These are phyloP conservation scores for Thyatira batis DNA, from an alignment of 2,888 invertebrate species.

Conservation along the genomic window DNA sequence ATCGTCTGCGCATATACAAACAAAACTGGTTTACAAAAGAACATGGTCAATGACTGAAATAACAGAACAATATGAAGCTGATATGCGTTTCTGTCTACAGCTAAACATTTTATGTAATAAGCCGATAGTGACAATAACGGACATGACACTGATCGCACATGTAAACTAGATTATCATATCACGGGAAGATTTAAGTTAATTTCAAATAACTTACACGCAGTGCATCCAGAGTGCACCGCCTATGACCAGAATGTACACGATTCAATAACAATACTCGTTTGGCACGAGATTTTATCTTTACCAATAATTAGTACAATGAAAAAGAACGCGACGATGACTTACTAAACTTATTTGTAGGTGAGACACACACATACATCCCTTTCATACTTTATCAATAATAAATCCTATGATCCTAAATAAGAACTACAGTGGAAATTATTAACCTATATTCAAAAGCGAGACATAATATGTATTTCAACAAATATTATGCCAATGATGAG, in stretches of 20 bases:
- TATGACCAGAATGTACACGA: conserved; percentile 81
- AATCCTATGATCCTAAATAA: conserved; percentile 62
- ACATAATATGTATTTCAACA: conserved; percentile 55
- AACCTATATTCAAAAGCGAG: conserved; percentile 63
- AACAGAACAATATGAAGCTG: not conserved
- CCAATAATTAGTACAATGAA: conserved; percentile 50
- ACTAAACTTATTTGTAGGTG: conserved; percentile 66
- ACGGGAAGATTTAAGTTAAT: conserved; percentile 49
- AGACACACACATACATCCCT: conserved; percentile 66
- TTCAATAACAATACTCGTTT: conserved; percentile 60
- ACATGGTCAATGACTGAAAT: not conserved
- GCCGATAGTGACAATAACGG: conserved; percentile 23
- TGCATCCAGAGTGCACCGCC: conserved; percentile 53
- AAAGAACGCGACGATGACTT: conserved; percentile 57
- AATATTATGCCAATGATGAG: conserved; percentile 60
- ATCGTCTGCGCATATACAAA: too few relatives aligned
- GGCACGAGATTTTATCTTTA: conserved; percentile 54
- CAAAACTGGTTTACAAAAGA: not conserved
- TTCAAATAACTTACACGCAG: conserved; percentile 59
- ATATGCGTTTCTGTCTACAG: conserved; percentile 17
- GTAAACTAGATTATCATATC: conserved; percentile 46
- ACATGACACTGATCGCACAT: conserved; percentile 33
- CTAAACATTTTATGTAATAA: conserved; percentile 18
- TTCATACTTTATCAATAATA: conserved; percentile 67
- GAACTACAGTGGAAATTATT: conserved; percentile 64